Conservation (phyloP, 2,888 invertebrate species). For the Brenthis ino region DNA sequence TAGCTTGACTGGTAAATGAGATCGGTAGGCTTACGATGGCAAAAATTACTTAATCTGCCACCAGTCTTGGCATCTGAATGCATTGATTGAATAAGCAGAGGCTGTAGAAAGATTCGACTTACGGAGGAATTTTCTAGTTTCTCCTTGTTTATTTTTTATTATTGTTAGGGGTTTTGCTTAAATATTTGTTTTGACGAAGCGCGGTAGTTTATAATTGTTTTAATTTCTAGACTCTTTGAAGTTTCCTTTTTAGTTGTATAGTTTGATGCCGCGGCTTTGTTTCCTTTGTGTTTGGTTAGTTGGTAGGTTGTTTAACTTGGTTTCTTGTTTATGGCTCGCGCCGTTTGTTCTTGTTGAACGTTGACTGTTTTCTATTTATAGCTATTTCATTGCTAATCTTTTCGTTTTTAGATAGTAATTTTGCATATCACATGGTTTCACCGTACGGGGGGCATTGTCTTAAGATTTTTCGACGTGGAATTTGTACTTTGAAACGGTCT, state of each 20-base stretch:
- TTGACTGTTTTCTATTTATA: conserved; percentile 61
- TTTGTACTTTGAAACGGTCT: conserved; percentile 68
- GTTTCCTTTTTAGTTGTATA: conserved; percentile 57
- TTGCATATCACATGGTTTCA: conserved; percentile 68
- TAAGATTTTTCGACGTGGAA: conserved; percentile 48
- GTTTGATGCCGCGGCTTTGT: conserved; percentile 60
- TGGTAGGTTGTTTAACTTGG: conserved; percentile 54
- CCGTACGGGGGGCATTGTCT: conserved; percentile 63
- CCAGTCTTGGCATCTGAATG: not conserved
- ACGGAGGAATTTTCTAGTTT: conserved; percentile 56
- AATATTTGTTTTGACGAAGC: conserved; percentile 46
- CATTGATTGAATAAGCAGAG: conserved; percentile 11
- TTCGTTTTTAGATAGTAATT: conserved; percentile 66
- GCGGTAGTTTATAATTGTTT: conserved; percentile 58
- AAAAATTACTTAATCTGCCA: not conserved
- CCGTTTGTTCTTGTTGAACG: conserved; percentile 58
- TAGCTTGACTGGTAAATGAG: no score
- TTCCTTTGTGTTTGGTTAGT: conserved; percentile 39
- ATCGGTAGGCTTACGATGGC: no score
- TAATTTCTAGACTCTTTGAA: conserved; percentile 53
- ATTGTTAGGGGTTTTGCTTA: conserved; percentile 38
- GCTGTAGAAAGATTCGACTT: conserved; percentile 38
- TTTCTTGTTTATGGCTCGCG: conserved; percentile 58
- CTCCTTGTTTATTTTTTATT: conserved; percentile 46
- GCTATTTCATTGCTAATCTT: conserved; percentile 47